Evolutionary conservation across 1,140 invertebrate species (phyloP), one percentile per base, ranked within the genome.

Genomic region (Atta colombica): DNA sequence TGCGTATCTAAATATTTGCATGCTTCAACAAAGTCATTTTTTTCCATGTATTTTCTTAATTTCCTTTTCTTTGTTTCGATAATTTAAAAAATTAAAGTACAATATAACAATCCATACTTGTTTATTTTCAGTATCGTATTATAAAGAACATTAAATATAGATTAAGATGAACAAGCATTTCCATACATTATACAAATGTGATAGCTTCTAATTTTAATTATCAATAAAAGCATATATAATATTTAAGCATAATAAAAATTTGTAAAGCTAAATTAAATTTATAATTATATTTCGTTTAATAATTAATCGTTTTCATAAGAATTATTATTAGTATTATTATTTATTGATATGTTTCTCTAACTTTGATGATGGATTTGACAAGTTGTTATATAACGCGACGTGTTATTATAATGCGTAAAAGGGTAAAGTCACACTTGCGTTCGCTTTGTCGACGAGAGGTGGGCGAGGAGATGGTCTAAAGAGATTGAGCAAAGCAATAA

Each of bases 401-500:
- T 8, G 58, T 25, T 60, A 25, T 25, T 60, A 60, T 60, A 60
- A 60, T 25, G 21, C 21, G n/a, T 60, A 60, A 60, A 60, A 60
- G n/a, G 58, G 3, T 60, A 60, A 25, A 60, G 58, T 35, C 18
- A 66, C 18, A 16, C 7, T 88, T 55, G 55, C 55, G 51, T 21
- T 58, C 16, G 89, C 85, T 90, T 92, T 90, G 90, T 90, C 71
- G 39, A 81, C 51, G 16, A 53, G 58, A 86, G 63, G 58, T 75
- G 49, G 55, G 58, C 45, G 66, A 10, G 16, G 21, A 88, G 77
- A 16, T 28, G 60, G 61, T 12, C 58, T 84, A 71, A 87, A 90
- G 89, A 58, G 92, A 94, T 93, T 93, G 91, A 91, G 78, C 89
- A 88, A 92, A 92, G 94, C 93, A 93, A 94, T 95, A 95, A 94